Conservation (phyloP, 2,797 vertebrate genomes). For the Macropodus opercularis region DNA sequence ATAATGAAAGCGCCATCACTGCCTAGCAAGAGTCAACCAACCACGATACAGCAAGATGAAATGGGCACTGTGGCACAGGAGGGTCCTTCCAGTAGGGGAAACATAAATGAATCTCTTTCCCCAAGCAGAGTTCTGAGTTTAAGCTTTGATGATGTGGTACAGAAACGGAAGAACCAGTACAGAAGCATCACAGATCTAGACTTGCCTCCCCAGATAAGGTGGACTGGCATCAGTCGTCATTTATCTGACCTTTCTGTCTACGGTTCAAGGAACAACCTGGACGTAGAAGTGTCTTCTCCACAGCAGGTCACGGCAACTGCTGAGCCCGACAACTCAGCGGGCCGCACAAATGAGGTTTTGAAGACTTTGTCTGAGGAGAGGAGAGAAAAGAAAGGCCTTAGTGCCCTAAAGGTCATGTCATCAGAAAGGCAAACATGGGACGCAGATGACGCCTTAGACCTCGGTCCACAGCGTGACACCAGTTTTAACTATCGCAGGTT, state of each 20-base stretch:
- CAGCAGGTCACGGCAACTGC: background rate
- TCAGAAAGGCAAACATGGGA: slow-evolving; percentile 64
- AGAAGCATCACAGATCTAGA: slow-evolving; percentile 16
- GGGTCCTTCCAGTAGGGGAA: background rate
- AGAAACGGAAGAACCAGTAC: slow-evolving; percentile 18
- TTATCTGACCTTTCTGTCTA: slow-evolving; percentile 26
- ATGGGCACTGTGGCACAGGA: background rate
- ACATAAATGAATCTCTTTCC: slow-evolving; percentile 6
- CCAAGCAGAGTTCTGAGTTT: slow-evolving; percentile 9
- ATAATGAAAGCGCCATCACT: slow-evolving; percentile 52
- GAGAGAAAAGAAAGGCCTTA: slow-evolving; percentile 57
- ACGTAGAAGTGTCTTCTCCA: background rate
- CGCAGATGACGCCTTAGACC: background rate
- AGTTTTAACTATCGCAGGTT: slow-evolving; percentile 6
- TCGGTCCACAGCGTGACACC: background rate
- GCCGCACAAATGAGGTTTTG: slow-evolving; percentile 41
- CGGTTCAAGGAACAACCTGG: slow-evolving; percentile 3
- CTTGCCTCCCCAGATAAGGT: slow-evolving; percentile 39
- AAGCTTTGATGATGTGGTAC: slow-evolving; percentile 33
- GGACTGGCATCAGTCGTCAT: slow-evolving; percentile 41
- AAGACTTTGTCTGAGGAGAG: slow-evolving; percentile 4
- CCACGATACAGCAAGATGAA: background rate
- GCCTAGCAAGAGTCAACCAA: slow-evolving; percentile 4
- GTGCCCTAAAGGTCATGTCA: slow-evolving; percentile 69
- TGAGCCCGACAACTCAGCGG: slow-evolving; percentile 43